Percentiles rank a stretch among this genome's conserved stretches.
Conservation (phyloP, 2,888 invertebrate genomes). For the Automeris io region DNA sequence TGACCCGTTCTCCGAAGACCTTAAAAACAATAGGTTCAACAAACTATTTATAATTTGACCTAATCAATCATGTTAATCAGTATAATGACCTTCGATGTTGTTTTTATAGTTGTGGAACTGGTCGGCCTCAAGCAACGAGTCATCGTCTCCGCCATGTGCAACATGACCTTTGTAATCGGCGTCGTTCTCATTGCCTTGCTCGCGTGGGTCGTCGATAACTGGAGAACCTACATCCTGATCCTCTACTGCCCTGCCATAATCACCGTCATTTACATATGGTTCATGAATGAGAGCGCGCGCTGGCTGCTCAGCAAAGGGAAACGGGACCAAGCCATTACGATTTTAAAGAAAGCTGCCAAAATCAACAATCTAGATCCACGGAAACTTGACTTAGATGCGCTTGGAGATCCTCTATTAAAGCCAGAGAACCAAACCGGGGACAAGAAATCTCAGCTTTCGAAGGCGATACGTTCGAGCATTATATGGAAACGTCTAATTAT, state of each 20-base stretch:
- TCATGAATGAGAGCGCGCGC: conserved; percentile 85
- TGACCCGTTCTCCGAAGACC: no score
- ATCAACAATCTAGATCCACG: conserved; percentile 76
- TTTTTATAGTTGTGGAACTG: conserved; percentile 82
- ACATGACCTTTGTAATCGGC: conserved; percentile 85
- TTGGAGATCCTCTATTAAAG: conserved; percentile 60
- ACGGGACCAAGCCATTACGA: conserved; percentile 79
- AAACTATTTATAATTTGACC: conserved; percentile 2
- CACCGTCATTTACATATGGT: conserved; percentile 82
- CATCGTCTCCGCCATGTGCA: conserved; percentile 83
- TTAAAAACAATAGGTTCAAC: no score
- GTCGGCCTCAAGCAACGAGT: conserved; percentile 86
- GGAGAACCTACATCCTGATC: conserved; percentile 82
- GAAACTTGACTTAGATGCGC: conserved; percentile 58
- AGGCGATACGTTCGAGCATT: conserved; percentile 74
- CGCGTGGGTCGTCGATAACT: conserved; percentile 84
- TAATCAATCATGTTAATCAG: no score
- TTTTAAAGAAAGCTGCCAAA: conserved; percentile 80
- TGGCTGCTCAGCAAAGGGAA: conserved; percentile 86
- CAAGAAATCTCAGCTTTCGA: conserved; percentile 57
- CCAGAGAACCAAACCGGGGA: conserved; percentile 44
- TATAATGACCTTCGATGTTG: no score
- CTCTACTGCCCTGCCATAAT: conserved; percentile 83
- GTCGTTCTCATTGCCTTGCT: conserved; percentile 83
- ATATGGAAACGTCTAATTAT: conserved; percentile 78